A percentile compares a stretch with the other conserved stretches of the same genome.
These are phyloP conservation scores for Halcyon smyrnensis DNA, from an alignment of 2,797 vertebrate species.

Conservation along the genomic window DNA sequence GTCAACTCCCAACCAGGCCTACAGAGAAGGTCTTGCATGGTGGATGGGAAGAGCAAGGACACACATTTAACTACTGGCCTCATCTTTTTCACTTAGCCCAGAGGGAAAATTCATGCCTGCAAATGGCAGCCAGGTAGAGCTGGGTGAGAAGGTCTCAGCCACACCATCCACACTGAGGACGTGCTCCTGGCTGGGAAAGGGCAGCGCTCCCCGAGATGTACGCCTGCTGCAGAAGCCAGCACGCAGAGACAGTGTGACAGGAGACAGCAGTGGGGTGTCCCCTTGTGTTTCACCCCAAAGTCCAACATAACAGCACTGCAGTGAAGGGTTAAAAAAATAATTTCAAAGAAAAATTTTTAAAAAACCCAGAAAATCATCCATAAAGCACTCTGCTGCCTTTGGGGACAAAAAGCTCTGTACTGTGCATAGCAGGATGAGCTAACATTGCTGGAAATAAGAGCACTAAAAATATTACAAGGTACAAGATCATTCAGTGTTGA, in stretches of 20 bases:
- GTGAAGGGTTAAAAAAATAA: not conserved
- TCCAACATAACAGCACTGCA: not conserved
- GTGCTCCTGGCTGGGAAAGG: not conserved
- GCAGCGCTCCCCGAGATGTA: rapidly evolving
- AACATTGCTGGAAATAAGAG: not conserved
- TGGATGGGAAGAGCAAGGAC: not conserved
- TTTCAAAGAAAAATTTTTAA: not conserved
- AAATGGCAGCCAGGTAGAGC: not conserved
- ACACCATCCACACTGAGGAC: not conserved
- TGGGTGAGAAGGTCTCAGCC: not conserved
- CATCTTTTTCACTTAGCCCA: not conserved
- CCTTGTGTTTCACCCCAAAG: not conserved
- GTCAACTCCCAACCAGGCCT: not conserved
- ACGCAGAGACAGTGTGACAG: not conserved
- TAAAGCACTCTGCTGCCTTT: not conserved
- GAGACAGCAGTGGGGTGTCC: not conserved
- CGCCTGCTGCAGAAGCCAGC: not conserved
- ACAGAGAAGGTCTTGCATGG: rapidly evolving
- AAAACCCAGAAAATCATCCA: not conserved
- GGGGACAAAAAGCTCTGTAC: not conserved
- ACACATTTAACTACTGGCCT: not conserved
- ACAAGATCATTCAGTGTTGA: not conserved
- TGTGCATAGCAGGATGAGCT: not conserved
- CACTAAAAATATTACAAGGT: not conserved
- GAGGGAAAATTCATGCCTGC: not conserved